Evolutionary conservation across 2,797 vertebrate genomes (phyloP).

Genomic region (Hydrocynus forskahlii): DNA sequence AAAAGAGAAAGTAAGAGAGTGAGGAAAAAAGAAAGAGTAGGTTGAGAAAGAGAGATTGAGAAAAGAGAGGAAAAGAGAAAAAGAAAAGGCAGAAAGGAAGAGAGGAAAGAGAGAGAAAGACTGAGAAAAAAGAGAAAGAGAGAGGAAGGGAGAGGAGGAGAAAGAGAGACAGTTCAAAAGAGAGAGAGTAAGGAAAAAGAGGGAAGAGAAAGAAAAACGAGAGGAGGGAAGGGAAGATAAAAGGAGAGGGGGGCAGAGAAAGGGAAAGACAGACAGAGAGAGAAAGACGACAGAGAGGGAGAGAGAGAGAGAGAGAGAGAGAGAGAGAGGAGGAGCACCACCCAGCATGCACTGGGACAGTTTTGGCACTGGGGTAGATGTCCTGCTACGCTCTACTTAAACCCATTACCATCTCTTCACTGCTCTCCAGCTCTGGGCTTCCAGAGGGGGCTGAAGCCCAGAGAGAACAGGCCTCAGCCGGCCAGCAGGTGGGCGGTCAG

Average conservation of each 20-base stretch:
- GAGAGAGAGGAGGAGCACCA: conserved; percentile 18
- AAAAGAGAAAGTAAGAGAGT: neutral
- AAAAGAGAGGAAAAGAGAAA: neutral
- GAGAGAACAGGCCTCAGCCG: conserved; percentile 17
- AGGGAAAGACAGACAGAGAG: neutral
- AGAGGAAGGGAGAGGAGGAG: neutral
- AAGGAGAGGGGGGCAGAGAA: neutral
- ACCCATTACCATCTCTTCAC: conserved; percentile 45
- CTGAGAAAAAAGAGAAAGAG: neutral
- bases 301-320: neutral
- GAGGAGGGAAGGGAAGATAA: neutral
- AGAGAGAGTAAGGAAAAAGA: conserved; percentile 12
- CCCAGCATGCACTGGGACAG: conserved; percentile 45
- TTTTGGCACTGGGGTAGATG: conserved; percentile 15
- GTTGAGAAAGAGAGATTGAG: too few relatives aligned
- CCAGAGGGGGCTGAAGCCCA: conserved; percentile 21
- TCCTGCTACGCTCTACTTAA: conserved; percentile 39
- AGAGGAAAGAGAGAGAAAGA: neutral
- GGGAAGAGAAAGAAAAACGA: too few relatives aligned
- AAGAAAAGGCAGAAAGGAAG: too few relatives aligned
- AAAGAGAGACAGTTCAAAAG: too few relatives aligned
- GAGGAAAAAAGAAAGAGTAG: too few relatives aligned
- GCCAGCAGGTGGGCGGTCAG: conserved; percentile 47
- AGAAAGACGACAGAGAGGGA: neutral
- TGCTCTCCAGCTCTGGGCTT: conserved; percentile 26